These are phyloP conservation scores for Austrofundulus limnaeus DNA, from an alignment of 2,113 vertebrate species.

Conservation along the genomic window DNA sequence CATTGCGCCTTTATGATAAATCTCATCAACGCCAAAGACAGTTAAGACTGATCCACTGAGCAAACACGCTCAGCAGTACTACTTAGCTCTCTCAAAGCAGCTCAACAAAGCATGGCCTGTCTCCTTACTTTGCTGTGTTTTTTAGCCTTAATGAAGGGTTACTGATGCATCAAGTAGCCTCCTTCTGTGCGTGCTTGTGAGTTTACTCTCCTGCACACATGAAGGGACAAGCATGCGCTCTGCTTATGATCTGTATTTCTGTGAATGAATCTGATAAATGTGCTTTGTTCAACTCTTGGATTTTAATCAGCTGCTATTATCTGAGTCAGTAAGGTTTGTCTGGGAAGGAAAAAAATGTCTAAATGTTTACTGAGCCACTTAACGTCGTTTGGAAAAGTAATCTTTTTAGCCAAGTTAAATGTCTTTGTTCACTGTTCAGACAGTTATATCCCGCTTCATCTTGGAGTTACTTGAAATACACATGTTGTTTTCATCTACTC, in stretches of 20 bases:
- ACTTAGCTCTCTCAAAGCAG: conserved; percentile 58
- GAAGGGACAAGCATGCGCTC: conserved; percentile 29
- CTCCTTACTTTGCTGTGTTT: conserved; percentile 67
- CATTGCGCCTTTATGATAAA: conserved; percentile 71
- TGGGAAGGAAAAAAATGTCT: conserved; percentile 60
- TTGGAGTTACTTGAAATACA: conserved; percentile 50
- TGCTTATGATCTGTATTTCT: conserved; percentile 58
- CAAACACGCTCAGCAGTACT: conserved; percentile 61
- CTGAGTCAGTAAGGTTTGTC: conserved; percentile 62
- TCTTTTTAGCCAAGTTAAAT: conserved; percentile 74
- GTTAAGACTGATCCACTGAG: conserved; percentile 72
- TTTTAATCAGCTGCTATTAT: conserved; percentile 73
- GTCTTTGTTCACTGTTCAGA: conserved; percentile 68
- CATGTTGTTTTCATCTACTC: conserved; percentile 62
- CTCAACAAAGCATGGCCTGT: conserved; percentile 70
- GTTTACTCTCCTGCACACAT: conserved; percentile 18
- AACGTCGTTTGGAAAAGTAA: conserved; percentile 69
- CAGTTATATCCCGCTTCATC: conserved; percentile 56
- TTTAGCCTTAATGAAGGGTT: conserved; percentile 74
- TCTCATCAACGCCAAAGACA: conserved; percentile 70
- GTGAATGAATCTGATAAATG: conserved; percentile 71
- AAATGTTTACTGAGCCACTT: conserved; percentile 71
- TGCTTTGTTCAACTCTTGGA: conserved; percentile 65
- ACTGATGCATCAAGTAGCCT: conserved; percentile 56
- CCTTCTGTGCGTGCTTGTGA: conserved; percentile 25